Evolutionary conservation across 2,888 invertebrate species (phyloP), one percentile per base, ranked within the genome.

Genomic region (Tridacna crocea): DNA sequence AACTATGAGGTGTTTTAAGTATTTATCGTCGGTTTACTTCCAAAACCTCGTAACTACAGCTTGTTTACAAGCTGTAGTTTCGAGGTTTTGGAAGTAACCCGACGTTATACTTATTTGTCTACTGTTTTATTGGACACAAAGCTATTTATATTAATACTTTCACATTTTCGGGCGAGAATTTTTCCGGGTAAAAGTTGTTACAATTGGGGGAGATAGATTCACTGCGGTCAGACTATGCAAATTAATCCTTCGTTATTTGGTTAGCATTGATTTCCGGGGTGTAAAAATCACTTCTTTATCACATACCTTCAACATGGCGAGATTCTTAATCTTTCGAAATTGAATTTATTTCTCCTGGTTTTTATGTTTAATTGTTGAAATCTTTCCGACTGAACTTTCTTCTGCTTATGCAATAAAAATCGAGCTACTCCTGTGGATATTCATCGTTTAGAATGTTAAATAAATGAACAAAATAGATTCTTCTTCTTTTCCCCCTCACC

Each of bases 301-400:
- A 61, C 61, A 22, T 61, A 61, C 61, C 61, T 61, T 61, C 2
- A 19, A 24, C 61, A 22, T 61, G 61, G 61, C 3, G 68, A 11
- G 48, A 48, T 15, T 47, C 47, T 47, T 47, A 47, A 68, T 47
- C 47, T 24, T 22, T 47, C n/a, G 48, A n/a, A 68, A 68, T 68
- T 68, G 36, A 36, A 68, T 68, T 68, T 68, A 68, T 68, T n/a
- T 47, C 36, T 68, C 47, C 68, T n/a, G 68, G 46, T 27, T 68
- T 68, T 68, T 68, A 26, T 47, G 3, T 3, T 68, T 68, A 68
- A 68, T 68, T 68, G 46, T 36, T 48, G 46, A 47, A 47, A 68
- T 68, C 47, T 48, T 12, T 46, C 26, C 68, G 48, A 27, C 68
- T 0, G 13, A 61, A 61, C 61, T 1, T 22, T 61, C 48, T 47